Evolutionary conservation across 2,797 vertebrate genomes (phyloP).

Genomic region (Bradypus variegatus): DNA sequence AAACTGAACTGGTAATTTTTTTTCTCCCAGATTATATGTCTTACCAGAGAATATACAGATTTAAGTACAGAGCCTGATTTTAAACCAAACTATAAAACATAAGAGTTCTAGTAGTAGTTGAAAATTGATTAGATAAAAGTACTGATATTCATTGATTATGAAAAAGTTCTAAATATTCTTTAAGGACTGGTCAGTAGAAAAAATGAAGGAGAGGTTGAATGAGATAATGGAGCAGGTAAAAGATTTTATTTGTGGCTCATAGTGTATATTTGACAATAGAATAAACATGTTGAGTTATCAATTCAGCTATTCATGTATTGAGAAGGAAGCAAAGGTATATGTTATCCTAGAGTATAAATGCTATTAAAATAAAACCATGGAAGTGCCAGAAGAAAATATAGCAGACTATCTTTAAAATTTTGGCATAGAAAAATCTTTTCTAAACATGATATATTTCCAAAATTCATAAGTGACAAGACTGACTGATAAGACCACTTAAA

Average conservation of each 20-base stretch:
- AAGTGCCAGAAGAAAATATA: conserved; percentile 5
- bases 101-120: neutral
- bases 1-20: neutral
- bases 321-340: neutral
- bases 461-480: neutral
- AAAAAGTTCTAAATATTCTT: neutral
- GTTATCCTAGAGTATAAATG: conserved; percentile 16
- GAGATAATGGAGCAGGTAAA: neutral
- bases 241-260: conserved; percentile 12
- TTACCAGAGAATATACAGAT: conserved; percentile 14
- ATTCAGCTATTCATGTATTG: neutral
- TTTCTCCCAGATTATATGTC: conserved; percentile 22
- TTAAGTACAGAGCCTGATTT: conserved; percentile 25
- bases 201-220: neutral
- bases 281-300: conserved; percentile 6
- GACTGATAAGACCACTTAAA: conserved; percentile 3
- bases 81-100: conserved; percentile 5
- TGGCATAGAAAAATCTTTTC: neutral
- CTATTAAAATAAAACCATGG: neutral
- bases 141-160: neutral
- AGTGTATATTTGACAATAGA: neutral
- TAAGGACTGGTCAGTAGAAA: neutral
- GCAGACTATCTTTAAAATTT: conserved; percentile 12
- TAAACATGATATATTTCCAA: neutral
- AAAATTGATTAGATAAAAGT: neutral